Conservation (phyloP, 1,140 invertebrate genomes). For the Drosophila oshimai region DNA sequence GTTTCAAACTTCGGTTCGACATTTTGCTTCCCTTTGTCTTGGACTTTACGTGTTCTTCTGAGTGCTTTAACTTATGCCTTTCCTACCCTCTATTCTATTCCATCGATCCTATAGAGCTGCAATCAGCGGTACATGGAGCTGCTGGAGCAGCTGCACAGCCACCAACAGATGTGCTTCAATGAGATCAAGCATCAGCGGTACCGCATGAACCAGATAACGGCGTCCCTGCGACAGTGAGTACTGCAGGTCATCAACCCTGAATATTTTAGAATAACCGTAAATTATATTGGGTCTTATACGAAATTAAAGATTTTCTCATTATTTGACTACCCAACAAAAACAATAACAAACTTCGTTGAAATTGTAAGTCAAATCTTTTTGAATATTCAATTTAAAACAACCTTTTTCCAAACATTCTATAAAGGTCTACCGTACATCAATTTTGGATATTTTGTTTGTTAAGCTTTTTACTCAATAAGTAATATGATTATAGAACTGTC, state of each 20-base stretch:
- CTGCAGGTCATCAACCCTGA: background rate
- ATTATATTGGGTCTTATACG: too few relatives aligned
- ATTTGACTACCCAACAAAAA: too few relatives aligned
- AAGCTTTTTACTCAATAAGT: too few relatives aligned
- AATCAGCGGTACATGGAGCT: slow-evolving; percentile 92
- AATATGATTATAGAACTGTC: too few relatives aligned
- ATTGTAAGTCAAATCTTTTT: too few relatives aligned
- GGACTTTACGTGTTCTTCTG: background rate
- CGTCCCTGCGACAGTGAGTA: slow-evolving; percentile 90
- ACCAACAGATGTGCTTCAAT: slow-evolving; percentile 94
- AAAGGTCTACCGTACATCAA: background rate
- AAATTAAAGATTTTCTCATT: too few relatives aligned
- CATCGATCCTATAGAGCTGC: slow-evolving; percentile 84
- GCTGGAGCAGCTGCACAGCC: slow-evolving; percentile 90
- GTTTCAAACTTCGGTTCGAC: background rate
- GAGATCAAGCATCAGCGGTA: slow-evolving; percentile 95
- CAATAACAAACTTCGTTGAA: too few relatives aligned
- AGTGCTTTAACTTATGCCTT: background rate
- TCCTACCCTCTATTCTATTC: background rate
- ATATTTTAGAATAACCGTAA: too few relatives aligned
- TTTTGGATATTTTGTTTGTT: background rate
- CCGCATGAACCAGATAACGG: slow-evolving; percentile 91
- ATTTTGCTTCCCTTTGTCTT: background rate
- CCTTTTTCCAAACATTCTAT: too few relatives aligned
- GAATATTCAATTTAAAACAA: too few relatives aligned